Evolutionary conservation across 1,140 invertebrate species (phyloP), one percentile per base, ranked within the genome.

Genomic region (Luehdorfia chinensis): DNA sequence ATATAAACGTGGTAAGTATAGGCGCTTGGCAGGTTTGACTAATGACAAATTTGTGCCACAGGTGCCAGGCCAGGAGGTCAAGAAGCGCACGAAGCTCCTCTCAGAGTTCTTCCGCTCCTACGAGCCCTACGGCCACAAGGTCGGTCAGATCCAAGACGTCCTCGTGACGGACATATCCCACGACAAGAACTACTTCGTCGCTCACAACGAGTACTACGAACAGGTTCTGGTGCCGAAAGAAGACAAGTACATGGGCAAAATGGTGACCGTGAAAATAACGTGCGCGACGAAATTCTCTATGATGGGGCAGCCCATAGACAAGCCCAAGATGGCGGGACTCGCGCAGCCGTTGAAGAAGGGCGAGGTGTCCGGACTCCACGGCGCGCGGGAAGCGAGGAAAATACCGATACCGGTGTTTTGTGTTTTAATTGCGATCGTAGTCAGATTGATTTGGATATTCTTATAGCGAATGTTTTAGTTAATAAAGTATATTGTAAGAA

Each of bases 161-260:
- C 79, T 99, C 0, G 95, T 99, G 0, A 99, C 97, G 0, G 98
- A 99, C 85, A 79, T 95, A 32, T 97, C 98, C 0, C 93, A 97
- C 71, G 97, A 99, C 77, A 94, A 94, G 63, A 89, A 93, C 27
- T 93, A 96, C 84, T 98, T 91, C 74, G 97, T 99, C 1, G 97
- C 92, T 0, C 98, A 99, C 83, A 99, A 99, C 83, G 96, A 98
- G 75, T 95, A 87, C 70, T 99, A 99, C 76, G 96, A 99, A 79
- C 98, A 99, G 89, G 93, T 98, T 2, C 79, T 98, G 23, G 89
- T 98, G 0, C 94, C 95, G 0, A 94, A 94, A 84, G 87, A 91
- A 13, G 87, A 93, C 4, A 88, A 92, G 59, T 90, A 92, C 11
- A 90, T 98, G 89, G 97, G 97, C 0, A 94, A 95, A 75, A 90